Base-by-base conservation (phyloP, 2,797 vertebrate genomes). In the Acipenser transmontanus region DNA sequence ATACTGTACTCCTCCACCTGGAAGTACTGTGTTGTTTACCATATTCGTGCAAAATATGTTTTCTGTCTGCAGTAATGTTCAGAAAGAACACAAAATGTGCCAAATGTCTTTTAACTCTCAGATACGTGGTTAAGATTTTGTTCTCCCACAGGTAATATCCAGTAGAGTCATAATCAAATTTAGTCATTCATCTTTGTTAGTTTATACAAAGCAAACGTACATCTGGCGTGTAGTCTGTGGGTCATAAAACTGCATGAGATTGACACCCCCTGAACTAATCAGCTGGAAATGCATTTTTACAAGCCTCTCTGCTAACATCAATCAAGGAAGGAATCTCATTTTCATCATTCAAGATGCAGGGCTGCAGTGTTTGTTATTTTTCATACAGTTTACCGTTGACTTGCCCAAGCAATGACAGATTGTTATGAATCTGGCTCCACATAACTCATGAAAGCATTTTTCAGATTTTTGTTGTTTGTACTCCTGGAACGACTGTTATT, bases 241-340 rank as follows among this genome's bases (percentile, higher is more conserved):
- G 87, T 86, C 87, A 88, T 88, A 89, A 88, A 91, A 81, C 85
- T 77, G 78, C 78, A 75, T 54, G 84, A 84, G 85, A 91, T 80
- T 84, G 88, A 90, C 90, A 88, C 83, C 80, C 89, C 82, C 85
- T 76, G 85, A 89, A 91, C 88, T 87, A 88, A 91, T 91, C 90
- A 87, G 89, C 75, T 85, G 86, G 85, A 91, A 87, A 89, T 88
- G 85, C 86, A 86, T 91, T 91, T 90, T 88, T 88, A 89, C 87
- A 87, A 86, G 82, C 77, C 81, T 83, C 81, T 85, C 82, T 62
- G 71, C 84, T 81, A 83, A 84, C 87, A 91, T 91, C 84, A 81
- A 88, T 91, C 88, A 91, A 83, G 74, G 72, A 78, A 82, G 78
- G 84, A 87, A 88, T 89, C 87, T 91, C 83, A 88, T 89, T 91